Evolutionary conservation across 1,140 invertebrate genomes (phyloP).

Genomic region (Batillaria attramentaria): DNA sequence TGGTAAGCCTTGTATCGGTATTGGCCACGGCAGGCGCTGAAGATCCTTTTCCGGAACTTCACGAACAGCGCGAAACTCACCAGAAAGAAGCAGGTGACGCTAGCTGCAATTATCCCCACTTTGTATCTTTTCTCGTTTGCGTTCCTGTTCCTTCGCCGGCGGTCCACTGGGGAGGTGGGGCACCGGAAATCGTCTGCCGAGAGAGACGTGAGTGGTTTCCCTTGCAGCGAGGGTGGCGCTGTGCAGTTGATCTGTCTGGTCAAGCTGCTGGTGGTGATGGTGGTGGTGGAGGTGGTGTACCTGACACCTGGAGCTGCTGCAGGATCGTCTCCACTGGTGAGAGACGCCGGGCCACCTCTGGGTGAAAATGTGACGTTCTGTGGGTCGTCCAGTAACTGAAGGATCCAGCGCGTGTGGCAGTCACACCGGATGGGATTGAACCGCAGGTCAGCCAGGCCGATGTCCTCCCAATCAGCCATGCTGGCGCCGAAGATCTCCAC

Average conservation of each 20-base stretch:
- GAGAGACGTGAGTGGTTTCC: conserved; percentile 1
- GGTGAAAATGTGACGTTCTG: too few relatives aligned
- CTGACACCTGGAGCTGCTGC: too few relatives aligned
- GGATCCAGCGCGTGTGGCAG: conserved; percentile 24
- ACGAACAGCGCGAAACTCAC: conserved; percentile 3
- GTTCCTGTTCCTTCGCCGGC: too few relatives aligned
- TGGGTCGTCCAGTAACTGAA: too few relatives aligned
- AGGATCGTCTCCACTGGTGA: too few relatives aligned
- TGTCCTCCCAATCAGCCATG: conserved; percentile 7
- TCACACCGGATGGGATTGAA: conserved; percentile 19
- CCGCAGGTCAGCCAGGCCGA: conserved; percentile 3
- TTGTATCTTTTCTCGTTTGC: not conserved
- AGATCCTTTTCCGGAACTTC: conserved; percentile 15
- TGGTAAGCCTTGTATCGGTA: conserved; percentile 25
- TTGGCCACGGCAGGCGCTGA: conserved; percentile 14
- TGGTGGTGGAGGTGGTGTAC: not conserved
- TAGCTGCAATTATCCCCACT: conserved; percentile 1
- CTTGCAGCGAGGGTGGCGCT: not conserved
- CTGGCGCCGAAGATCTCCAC: not conserved
- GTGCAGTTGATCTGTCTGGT: conserved; percentile 5
- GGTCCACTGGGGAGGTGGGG: not conserved
- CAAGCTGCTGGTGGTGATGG: not conserved
- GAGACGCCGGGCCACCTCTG: too few relatives aligned
- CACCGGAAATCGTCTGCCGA: not conserved
- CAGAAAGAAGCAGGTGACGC: conserved; percentile 5